These are phyloP conservation scores for Kryptolebias marmoratus DNA, from an alignment of 2,113 vertebrate species.

Conservation along the genomic window DNA sequence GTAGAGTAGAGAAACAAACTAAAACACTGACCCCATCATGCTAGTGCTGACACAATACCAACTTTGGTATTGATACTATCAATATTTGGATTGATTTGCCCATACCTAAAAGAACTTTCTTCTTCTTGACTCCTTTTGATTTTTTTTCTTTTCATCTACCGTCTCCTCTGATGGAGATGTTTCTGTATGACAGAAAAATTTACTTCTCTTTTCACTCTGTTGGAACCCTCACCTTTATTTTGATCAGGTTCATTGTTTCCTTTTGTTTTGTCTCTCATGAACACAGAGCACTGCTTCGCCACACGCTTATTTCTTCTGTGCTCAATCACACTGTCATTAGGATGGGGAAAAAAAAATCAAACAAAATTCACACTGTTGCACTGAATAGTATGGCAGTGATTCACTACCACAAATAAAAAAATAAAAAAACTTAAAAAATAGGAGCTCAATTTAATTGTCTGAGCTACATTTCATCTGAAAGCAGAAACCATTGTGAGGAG, in stretches of 20 bases:
- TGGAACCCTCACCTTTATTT: background rate
- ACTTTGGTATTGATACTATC: no score
- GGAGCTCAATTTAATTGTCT: no score
- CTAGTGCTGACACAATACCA: no score
- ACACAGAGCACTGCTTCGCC: slow-evolving; percentile 11
- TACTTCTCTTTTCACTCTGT: background rate
- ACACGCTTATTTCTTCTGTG: slow-evolving; percentile 5
- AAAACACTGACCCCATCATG: no score
- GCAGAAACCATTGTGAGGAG: no score
- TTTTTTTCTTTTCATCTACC: background rate
- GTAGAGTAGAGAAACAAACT: no score
- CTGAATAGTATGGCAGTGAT: no score
- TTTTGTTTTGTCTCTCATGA: background rate
- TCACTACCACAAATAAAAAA: no score
- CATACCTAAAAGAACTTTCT: background rate
- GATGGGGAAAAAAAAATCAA: background rate
- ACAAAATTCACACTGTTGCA: no score
- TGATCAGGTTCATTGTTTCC: background rate
- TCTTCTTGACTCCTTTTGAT: background rate
- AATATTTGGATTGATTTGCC: no score
- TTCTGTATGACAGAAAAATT: background rate
- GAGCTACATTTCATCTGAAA: no score
- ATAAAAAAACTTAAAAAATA: no score
- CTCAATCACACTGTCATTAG: slow-evolving; percentile 5
- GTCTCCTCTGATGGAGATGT: background rate